phyloP scores from a whole-genome alignment of 2,888 invertebrate species.

The Hyalella azteca region DNA sequence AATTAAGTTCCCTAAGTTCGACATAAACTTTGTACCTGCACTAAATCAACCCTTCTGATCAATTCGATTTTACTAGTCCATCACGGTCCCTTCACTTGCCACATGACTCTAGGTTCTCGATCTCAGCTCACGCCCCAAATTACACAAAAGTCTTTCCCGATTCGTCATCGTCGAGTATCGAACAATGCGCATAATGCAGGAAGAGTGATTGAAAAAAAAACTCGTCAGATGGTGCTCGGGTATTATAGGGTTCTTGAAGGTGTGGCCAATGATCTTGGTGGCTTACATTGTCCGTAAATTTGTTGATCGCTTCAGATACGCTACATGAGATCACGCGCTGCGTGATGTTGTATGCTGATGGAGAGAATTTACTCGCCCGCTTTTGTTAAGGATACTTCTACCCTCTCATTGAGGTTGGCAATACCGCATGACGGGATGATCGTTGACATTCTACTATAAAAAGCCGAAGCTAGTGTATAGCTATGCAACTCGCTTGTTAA shows the following conservation, averaged over 20 bases:
- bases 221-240: conserved; percentile 7
- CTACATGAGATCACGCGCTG: not conserved
- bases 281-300: not conserved
- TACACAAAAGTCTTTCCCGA: not conserved
- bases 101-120: not conserved
- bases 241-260: not conserved
- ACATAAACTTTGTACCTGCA: no score
- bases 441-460: no score
- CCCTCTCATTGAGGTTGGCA: no score
- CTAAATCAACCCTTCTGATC: no score
- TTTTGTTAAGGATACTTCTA: not conserved
- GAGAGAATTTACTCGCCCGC: not conserved
- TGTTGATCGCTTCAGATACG: conserved; percentile 1
- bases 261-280: not conserved
- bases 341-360: not conserved
- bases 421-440: no score
- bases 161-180: conserved; percentile 8
- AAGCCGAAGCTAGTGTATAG: no score
- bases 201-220: not conserved
- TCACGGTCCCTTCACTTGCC: not conserved
- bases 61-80: no score
- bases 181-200: not conserved
- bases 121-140: not conserved
- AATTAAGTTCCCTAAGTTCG: no score
- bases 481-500: no score